A percentile compares a stretch with the other conserved stretches of the same genome.
These are phyloP conservation scores for Forbesichthys agassizii DNA, from an alignment of 2,113 vertebrate genomes.

Conservation along the genomic window DNA sequence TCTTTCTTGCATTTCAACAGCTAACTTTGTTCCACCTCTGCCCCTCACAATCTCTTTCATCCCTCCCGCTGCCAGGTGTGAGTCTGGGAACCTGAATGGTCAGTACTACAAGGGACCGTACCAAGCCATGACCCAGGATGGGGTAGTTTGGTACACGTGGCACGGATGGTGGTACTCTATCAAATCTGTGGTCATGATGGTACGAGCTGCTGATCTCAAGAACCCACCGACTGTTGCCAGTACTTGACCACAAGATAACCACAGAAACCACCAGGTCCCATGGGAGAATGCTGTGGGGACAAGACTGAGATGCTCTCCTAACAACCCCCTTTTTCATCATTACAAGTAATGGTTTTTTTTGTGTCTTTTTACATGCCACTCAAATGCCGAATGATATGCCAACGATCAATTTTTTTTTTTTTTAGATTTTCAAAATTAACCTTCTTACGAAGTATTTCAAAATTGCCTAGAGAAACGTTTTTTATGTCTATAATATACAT, in stretches of 20 bases:
- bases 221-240: constrained; percentile 13
- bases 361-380: too few species aligned
- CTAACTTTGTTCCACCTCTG: neutral
- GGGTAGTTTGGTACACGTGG: constrained; percentile 90
- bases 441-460: too few species aligned
- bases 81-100: constrained; percentile 87
- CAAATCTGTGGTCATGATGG: constrained; percentile 90
- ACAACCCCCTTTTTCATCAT: too few species aligned
- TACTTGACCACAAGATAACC: neutral
- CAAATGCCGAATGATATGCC: too few species aligned
- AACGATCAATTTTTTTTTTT: too few species aligned
- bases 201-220: constrained; percentile 80
- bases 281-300: neutral
- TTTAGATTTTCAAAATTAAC: too few species aligned
- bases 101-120: constrained; percentile 82
- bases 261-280: neutral
- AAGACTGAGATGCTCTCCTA: too few species aligned
- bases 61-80: constrained; percentile 77
- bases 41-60: constrained; percentile 28
- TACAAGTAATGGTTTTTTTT: too few species aligned
- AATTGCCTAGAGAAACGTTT: too few species aligned
- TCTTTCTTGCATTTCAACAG: neutral
- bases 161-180: constrained; percentile 92
- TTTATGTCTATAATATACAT: too few species aligned
- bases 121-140: constrained; percentile 75